Base-by-base conservation (phyloP, 2,113 vertebrate genomes). In the Hippocampus abdominalis region DNA sequence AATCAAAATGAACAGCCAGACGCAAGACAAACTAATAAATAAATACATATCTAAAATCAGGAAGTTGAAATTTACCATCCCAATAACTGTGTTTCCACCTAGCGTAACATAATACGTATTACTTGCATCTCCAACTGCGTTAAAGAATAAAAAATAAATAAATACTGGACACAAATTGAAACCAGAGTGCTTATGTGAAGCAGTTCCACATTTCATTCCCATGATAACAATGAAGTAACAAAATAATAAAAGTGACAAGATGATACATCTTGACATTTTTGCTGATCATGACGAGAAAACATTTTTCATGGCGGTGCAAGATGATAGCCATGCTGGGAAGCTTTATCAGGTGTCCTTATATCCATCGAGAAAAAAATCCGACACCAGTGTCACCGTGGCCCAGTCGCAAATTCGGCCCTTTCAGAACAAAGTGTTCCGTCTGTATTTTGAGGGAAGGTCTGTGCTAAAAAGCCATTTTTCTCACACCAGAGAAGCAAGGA, bases 221-320 rank as follows among this genome's bases (percentile, higher is more conserved):
- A 49, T 49, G 20, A 5, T 49, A 20, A 49, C 46, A 49, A 16
- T 49, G 46, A 49, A 49, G 16, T 4, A 20, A 49, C 16, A 49
- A 49, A 67, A 68, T 66, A 64, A 77, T 79, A 81, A 76, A 79
- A 81, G 83, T 81, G 74, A 84, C 71, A 51, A 83, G 82, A 70
- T 75, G 80, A 76, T 89, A 77, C 71, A 60, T 78, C 74, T 71
- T 21, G 73, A 66, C 68, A 56, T 63, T 65, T 68, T 69, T 81
- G 70, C 53, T 56, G 64, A 73, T 76, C 29, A 69, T 44, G 64
- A 73, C 71, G 36, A 72, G 70, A 44, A 78, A 72, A 81, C 42
- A 64, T 57, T 81, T 80, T 79, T 81, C 79, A 71, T 49, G 74
- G 69, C 64, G 59, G 68, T 72, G 63, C 68, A 63, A 77, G 66